phyloP scores from a whole-genome alignment of 2,113 vertebrate genomes.

The Centropus bengalensis region DNA sequence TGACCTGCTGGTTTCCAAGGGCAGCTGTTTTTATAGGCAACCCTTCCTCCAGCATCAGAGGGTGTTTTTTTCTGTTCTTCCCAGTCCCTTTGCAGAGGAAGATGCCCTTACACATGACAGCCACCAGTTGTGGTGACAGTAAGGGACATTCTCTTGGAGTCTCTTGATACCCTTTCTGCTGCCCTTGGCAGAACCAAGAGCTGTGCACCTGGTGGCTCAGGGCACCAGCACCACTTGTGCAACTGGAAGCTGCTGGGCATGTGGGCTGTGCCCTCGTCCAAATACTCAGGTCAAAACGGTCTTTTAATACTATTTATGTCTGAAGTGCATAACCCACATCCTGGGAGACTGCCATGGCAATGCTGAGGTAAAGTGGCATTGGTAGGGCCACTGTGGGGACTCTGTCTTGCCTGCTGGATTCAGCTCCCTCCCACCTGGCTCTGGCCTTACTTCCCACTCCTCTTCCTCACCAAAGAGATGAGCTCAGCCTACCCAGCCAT shows the following conservation, averaged over 20 bases:
- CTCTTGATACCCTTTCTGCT: not conserved
- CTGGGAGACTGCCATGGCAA: conserved; percentile 21
- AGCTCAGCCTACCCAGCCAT: conserved; percentile 10
- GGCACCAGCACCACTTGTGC: not conserved
- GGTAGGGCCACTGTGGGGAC: not conserved
- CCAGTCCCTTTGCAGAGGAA: not conserved
- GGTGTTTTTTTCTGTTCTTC: not conserved
- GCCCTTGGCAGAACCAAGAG: not conserved
- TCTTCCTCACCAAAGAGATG: conserved; percentile 18
- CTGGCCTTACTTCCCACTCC: not conserved
- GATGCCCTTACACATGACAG: not conserved
- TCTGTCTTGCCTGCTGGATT: conserved; percentile 22
- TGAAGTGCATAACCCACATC: not conserved
- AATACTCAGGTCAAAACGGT: not conserved
- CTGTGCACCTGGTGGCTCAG: accelerated
- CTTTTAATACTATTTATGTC: not conserved
- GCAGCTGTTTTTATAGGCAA: not conserved
- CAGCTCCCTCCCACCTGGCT: not conserved
- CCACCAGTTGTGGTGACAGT: not conserved
- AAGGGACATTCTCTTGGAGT: not conserved
- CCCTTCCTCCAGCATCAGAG: not conserved
- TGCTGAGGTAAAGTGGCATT: not conserved
- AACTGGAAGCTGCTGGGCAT: not conserved
- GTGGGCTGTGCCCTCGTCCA: not conserved
- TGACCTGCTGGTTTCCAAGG: not conserved